phyloP scores from a whole-genome alignment of 2,797 vertebrate species.

The Malacoctenus gilli region DNA sequence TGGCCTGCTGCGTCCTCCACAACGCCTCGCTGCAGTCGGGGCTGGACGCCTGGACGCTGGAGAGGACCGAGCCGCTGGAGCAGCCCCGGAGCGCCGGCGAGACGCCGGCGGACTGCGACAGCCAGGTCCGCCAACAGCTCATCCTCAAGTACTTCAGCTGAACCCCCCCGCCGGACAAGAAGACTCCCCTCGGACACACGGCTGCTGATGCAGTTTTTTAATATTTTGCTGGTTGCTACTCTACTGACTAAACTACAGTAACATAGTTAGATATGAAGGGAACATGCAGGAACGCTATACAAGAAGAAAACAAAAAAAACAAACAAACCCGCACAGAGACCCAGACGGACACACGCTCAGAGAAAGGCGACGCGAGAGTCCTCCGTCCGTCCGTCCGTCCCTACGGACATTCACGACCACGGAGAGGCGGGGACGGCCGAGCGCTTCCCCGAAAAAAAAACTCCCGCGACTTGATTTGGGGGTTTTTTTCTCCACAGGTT shows the following conservation, averaged over 20 bases:
- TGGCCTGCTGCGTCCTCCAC: constrained; percentile 96
- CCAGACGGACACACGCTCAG: constrained; percentile 55
- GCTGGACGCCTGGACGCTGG: constrained; percentile 90
- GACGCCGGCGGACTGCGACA: constrained; percentile 85
- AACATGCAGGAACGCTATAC: constrained; percentile 75
- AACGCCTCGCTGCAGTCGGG: constrained; percentile 93
- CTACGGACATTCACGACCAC: constrained; percentile 17
- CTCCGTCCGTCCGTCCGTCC: constrained; percentile 31
- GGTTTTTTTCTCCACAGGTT: too few relatives aligned
- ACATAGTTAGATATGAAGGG: constrained; percentile 67
- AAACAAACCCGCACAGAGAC: too few relatives aligned
- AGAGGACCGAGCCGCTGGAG: constrained; percentile 83
- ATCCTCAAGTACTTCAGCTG: constrained; percentile 90
- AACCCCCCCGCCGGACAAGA: constrained; percentile 15
- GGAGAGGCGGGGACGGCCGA: too few relatives aligned
- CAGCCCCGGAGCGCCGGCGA: constrained; percentile 84
- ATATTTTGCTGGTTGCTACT: constrained; percentile 81
- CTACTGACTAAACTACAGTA: constrained; percentile 80
- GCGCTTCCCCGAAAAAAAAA: background rate
- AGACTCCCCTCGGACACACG: constrained; percentile 33
- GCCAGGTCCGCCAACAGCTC: constrained; percentile 86
- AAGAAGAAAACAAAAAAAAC: too few relatives aligned
- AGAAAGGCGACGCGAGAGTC: constrained; percentile 30
- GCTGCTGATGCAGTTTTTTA: constrained; percentile 82
- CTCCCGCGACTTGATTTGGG: too few relatives aligned